phyloP scores from a whole-genome alignment of 2,797 vertebrate species.

The Coilia nasus region DNA sequence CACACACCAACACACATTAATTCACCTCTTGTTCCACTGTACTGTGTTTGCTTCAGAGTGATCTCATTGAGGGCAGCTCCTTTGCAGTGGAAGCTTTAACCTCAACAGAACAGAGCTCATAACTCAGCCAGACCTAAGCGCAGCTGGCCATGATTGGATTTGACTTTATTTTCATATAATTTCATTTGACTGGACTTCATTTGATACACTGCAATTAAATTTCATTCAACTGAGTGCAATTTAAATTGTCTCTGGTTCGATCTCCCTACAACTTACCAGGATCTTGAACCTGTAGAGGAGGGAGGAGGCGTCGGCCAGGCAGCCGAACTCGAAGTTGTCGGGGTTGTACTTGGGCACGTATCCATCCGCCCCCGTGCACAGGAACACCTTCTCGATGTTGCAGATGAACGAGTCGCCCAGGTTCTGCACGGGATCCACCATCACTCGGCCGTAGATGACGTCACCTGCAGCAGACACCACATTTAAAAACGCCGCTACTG shows the following conservation, averaged over 20 bases:
- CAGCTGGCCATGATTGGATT: neutral
- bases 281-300: slow-evolving; percentile 92
- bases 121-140: neutral
- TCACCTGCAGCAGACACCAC: slow-evolving; percentile 76
- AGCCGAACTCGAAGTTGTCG: slow-evolving; percentile 86
- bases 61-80: neutral
- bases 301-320: slow-evolving; percentile 89
- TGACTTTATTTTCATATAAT: neutral
- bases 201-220: slow-evolving; percentile 1
- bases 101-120: neutral
- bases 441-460: slow-evolving; percentile 88
- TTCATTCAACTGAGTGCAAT: neutral
- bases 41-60: neutral
- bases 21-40: neutral
- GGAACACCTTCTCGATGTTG: slow-evolving; percentile 93
- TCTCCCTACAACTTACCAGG: slow-evolving; percentile 76
- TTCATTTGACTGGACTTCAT: neutral
- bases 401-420: slow-evolving; percentile 92
- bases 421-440: slow-evolving; percentile 97
- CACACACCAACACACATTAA: neutral
- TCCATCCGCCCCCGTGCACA: slow-evolving; percentile 91
- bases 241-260: too few relatives aligned
- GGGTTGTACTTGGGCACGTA: slow-evolving; percentile 94
- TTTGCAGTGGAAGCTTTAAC: neutral
- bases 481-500: neutral